Percentiles rank a stretch among this genome's conserved stretches.
phyloP scores from a whole-genome alignment of 2,888 invertebrate genomes.

The Dasysyrphus tricinctus region DNA sequence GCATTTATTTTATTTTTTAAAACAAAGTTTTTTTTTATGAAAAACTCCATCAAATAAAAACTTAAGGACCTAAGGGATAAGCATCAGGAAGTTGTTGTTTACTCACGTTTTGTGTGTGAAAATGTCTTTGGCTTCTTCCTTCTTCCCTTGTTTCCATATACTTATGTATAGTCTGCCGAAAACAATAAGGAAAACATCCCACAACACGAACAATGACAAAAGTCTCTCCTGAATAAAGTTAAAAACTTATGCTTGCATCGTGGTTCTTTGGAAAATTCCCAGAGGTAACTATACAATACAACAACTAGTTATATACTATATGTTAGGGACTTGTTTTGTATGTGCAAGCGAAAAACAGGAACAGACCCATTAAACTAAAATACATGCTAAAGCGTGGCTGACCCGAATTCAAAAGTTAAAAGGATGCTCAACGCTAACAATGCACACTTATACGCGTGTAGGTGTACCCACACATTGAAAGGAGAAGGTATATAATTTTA shows the following conservation, averaged over 20 bases:
- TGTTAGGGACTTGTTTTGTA: background rate
- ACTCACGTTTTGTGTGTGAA: conserved; percentile 29
- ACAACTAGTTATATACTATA: too few species aligned
- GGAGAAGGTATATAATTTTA: background rate
- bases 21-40: background rate
- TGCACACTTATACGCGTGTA: background rate
- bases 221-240: conserved; percentile 14
- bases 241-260: conserved; percentile 27
- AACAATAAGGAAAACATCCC: conserved; percentile 32
- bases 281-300: background rate
- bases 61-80: conserved; percentile 18
- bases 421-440: conserved; percentile 19
- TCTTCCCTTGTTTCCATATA: background rate
- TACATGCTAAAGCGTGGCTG: conserved; percentile 23
- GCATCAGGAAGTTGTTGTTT: conserved; percentile 23
- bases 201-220: conserved; percentile 29
- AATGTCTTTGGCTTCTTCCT: background rate
- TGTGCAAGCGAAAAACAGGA: conserved; percentile 10
- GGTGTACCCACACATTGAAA: background rate
- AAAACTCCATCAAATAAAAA: background rate
- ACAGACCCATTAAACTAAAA: conserved; percentile 34
- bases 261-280: conserved; percentile 1
- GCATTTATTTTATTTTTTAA: background rate
- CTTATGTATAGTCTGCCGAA: background rate
- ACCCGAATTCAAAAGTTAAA: conserved; percentile 43